Evolutionary conservation across 2,888 invertebrate genomes (phyloP).

Genomic region (Drosophila barbarae): DNA sequence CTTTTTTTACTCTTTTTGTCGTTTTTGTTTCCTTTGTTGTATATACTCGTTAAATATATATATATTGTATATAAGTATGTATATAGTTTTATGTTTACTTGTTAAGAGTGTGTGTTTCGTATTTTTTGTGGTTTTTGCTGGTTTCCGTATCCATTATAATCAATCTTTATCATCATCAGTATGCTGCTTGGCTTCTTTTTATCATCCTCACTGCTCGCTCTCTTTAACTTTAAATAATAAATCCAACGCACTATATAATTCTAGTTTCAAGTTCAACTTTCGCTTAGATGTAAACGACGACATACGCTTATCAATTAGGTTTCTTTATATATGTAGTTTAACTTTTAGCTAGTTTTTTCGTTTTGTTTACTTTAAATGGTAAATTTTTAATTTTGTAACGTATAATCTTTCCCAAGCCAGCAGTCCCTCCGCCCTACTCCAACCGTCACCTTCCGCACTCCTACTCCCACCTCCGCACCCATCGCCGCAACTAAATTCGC

Average conservation of each 20-base stretch:
- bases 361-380: constrained; percentile 68
- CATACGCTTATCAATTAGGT: constrained; percentile 73
- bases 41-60: constrained; percentile 43
- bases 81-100: constrained; percentile 55
- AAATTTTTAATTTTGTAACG: constrained; percentile 72
- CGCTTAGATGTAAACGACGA: constrained; percentile 75
- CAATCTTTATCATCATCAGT: constrained; percentile 45
- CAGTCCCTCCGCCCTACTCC: constrained; percentile 25
- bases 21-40: constrained; percentile 37
- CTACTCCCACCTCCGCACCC: constrained; percentile 1
- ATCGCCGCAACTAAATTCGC: constrained; percentile 3
- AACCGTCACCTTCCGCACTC: constrained; percentile 1
- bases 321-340: constrained; percentile 74
- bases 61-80: constrained; percentile 55
- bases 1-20: constrained; percentile 37
- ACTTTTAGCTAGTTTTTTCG: constrained; percentile 70
- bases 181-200: constrained; percentile 40
- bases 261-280: constrained; percentile 75
- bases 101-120: constrained; percentile 65
- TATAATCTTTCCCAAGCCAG: constrained; percentile 30
- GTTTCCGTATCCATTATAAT: constrained; percentile 55
- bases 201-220: constrained; percentile 23
- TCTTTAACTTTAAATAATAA: constrained; percentile 69
- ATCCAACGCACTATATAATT: constrained; percentile 74
- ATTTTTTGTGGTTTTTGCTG: constrained; percentile 60